Conservation (phyloP, 2,113 vertebrate species). For the Scopus umbretta region DNA sequence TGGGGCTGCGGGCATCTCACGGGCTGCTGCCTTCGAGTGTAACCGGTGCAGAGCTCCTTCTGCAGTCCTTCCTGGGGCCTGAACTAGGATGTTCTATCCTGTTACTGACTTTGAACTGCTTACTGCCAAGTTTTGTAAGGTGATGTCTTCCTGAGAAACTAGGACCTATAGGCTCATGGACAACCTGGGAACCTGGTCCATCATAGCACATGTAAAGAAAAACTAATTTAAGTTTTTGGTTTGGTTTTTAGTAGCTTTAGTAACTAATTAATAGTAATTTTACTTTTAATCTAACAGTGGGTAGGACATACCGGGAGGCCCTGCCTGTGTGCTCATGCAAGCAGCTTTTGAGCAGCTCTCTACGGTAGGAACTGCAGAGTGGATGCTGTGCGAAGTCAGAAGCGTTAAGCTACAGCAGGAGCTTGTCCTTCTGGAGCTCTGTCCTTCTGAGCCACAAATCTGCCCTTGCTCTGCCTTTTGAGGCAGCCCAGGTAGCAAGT, state of each 20-base stretch:
- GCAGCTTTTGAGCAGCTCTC: not conserved
- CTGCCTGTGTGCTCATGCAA: not conserved
- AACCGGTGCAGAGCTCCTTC: not conserved
- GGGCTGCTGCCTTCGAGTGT: not conserved
- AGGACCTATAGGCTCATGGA: not conserved
- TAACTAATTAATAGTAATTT: not conserved
- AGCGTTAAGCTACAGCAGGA: not conserved
- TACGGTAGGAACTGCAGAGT: not conserved
- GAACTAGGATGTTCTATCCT: not conserved
- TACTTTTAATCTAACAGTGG: not conserved
- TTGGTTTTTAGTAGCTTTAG: too few relatives aligned
- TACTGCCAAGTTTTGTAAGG: not conserved
- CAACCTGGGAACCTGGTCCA: not conserved
- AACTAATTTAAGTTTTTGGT: not conserved
- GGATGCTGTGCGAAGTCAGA: not conserved
- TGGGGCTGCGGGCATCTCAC: not conserved
- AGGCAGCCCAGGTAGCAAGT: not conserved
- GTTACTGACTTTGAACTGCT: not conserved
- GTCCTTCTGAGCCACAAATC: not conserved
- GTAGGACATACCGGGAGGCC: not conserved
- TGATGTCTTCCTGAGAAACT: not conserved
- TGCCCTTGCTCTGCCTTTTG: not conserved
- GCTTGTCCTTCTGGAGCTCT: not conserved
- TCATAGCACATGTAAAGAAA: not conserved
- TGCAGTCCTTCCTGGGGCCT: rapidly evolving